phyloP scores from a whole-genome alignment of 1,140 invertebrate species.

The Prorops nasuta region DNA sequence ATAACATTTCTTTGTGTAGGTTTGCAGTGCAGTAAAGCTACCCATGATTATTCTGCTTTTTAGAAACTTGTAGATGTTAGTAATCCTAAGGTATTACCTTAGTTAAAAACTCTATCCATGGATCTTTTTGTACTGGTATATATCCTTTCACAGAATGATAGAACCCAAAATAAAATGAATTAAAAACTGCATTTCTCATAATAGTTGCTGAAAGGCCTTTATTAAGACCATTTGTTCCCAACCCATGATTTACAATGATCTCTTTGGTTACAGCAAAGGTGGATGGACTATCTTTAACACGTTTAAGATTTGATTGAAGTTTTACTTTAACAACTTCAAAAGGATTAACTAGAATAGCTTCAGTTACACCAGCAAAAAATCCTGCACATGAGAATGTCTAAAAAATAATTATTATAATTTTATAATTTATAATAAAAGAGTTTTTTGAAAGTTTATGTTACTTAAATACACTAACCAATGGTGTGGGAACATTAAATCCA shows the following conservation, averaged over 20 bases:
- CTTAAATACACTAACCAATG: conserved; percentile 59
- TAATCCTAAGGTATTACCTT: conserved; percentile 46
- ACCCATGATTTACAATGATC: conserved; percentile 72
- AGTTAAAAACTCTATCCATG: conserved; percentile 44
- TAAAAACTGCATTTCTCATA: conserved; percentile 84
- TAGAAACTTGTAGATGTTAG: too few relatives aligned
- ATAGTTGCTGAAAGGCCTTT: conserved; percentile 88
- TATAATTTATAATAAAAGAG: conserved; percentile 2
- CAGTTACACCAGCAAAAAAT: conserved; percentile 80
- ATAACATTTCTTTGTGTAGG: too few relatives aligned
- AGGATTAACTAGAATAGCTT: conserved; percentile 87
- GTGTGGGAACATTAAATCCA: conserved; percentile 68
- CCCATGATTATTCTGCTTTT: too few relatives aligned
- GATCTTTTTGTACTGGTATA: conserved; percentile 67
- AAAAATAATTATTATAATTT: conserved; percentile 33
- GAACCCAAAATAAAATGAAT: conserved; percentile 92
- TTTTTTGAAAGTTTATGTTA: neutral
- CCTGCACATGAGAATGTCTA: conserved; percentile 86
- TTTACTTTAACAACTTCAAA: conserved; percentile 94
- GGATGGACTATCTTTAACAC: conserved; percentile 63
- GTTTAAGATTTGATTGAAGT: conserved; percentile 68
- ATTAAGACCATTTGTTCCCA: conserved; percentile 77
- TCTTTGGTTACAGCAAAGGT: conserved; percentile 76
- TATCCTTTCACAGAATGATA: conserved; percentile 86
- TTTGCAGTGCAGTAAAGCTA: too few relatives aligned